Percentiles rank a stretch among this genome's conserved stretches.
phyloP scores from a whole-genome alignment of 1,140 invertebrate genomes.

The Phocides pigmalion region DNA sequence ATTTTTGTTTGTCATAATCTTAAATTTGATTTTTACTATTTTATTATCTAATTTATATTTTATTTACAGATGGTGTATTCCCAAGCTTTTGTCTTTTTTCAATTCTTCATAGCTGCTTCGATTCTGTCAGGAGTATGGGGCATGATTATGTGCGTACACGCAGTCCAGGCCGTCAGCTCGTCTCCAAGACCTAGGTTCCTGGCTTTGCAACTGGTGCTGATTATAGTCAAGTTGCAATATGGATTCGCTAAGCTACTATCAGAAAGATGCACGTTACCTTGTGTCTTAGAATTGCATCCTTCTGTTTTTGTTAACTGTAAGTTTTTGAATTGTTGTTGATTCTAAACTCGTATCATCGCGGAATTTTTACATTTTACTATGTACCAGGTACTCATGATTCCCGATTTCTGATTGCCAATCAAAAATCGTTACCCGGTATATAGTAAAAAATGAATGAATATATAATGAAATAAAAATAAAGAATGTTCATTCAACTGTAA shows the following conservation, averaged over 20 bases:
- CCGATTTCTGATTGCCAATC: no score
- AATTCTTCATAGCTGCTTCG: slow-evolving; percentile 84
- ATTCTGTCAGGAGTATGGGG: slow-evolving; percentile 87
- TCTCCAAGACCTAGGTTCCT: slow-evolving; percentile 79
- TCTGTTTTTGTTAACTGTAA: slow-evolving; percentile 73
- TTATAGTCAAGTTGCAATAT: slow-evolving; percentile 84
- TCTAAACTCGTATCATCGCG: no score
- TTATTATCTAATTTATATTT: slow-evolving; percentile 15
- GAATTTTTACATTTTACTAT: no score
- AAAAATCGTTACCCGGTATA: no score
- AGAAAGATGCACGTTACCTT: slow-evolving; percentile 76
- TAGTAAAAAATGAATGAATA: no score
- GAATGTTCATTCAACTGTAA: no score
- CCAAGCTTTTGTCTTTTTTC: slow-evolving; percentile 85
- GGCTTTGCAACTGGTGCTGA: slow-evolving; percentile 81
- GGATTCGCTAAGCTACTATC: slow-evolving; percentile 77
- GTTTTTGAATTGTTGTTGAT: slow-evolving; percentile 36
- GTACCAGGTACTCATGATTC: no score
- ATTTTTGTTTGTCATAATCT: no score
- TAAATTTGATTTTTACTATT: neutral
- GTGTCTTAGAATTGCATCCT: slow-evolving; percentile 77
- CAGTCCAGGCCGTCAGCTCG: slow-evolving; percentile 73
- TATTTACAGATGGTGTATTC: slow-evolving; percentile 85
- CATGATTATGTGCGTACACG: slow-evolving; percentile 84
- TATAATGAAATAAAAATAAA: no score